Evolutionary conservation across 2,113 vertebrate genomes (phyloP), one percentile per base, ranked within the genome.

Genomic region (Melanocharis versteri): DNA sequence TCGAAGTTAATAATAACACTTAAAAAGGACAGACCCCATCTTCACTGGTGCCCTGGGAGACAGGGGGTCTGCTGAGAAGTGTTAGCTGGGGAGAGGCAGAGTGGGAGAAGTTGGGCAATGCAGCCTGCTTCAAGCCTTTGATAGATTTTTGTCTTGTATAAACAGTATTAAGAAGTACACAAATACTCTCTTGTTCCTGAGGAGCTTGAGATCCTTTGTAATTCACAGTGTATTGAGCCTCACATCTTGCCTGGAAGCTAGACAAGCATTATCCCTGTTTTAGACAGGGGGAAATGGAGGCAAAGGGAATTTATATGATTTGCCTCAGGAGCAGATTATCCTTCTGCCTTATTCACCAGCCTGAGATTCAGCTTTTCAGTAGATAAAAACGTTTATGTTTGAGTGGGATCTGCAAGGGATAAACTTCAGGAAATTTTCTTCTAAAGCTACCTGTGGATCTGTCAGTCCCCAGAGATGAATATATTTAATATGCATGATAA

Each of bases 361-460:
- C 17, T 66, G 48, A 83, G 39, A 65, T 68, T 75, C 24, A n/a
- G 40, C 40, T 79, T 91, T 94, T 87, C 47, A n/a, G n/a, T 13
- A 88, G 70, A 45, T 83, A 93, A 95, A 96, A 94, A 76, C 45
- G 11, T 48, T 84, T 58, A 83, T 39, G 7, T 79, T 79, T 70
- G 69, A 93, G 48, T 64, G 40, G 66, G 27, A 92, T 91, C 61
- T 84, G 42, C 30, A 83, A 91, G 23, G 40, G 42, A 96, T 96
- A 76, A 93, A 87, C 33, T 80, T 83, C 65, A 96, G 94, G 89
- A 94, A 80, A 96, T 96, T 94, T 96, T 39, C 27, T 95, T 80
- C 15, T 95, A 73, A 83, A 66, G 66, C 42, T 86, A 87, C 78
- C 66, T 93, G 73, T 77, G 71, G 66, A 66, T 95, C 33, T 90